Evolutionary conservation across 2,113 vertebrate genomes (phyloP).

Genomic region (Mobula birostris): DNA sequence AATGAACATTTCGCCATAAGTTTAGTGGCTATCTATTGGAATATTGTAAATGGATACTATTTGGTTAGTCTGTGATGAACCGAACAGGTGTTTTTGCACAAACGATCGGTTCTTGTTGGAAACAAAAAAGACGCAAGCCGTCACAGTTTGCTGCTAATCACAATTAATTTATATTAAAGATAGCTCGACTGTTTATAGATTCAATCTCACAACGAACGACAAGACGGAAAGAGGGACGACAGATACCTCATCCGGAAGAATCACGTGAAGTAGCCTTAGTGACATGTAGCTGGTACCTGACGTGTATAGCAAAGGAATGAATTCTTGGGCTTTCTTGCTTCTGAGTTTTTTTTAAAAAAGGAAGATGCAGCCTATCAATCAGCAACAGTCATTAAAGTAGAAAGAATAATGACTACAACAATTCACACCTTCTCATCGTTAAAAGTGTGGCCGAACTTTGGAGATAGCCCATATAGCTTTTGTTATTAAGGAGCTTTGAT

Average conservation of each 20-base stretch:
- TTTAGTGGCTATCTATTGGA: neutral
- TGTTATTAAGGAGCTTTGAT: neutral
- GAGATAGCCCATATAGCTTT: neutral
- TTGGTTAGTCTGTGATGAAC: neutral
- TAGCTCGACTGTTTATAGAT: neutral
- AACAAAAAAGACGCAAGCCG: neutral
- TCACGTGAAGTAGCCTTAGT: neutral
- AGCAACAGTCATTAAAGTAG: no score
- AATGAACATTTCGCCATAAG: neutral
- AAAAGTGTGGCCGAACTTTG: neutral
- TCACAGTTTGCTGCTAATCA: neutral
- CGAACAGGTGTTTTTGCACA: neutral
- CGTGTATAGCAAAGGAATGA: neutral
- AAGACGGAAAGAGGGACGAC: neutral
- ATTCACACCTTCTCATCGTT: neutral
- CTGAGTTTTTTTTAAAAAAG: neutral
- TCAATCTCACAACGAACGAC: neutral
- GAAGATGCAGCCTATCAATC: neutral
- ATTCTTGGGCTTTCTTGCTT: neutral
- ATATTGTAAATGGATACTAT: neutral
- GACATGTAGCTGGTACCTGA: neutral
- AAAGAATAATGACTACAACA: neutral
- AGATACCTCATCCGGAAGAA: neutral
- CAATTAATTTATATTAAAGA: neutral
- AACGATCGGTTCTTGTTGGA: neutral